Evolutionary conservation across 2,797 vertebrate species (phyloP).

Genomic region (Columba guinea): DNA sequence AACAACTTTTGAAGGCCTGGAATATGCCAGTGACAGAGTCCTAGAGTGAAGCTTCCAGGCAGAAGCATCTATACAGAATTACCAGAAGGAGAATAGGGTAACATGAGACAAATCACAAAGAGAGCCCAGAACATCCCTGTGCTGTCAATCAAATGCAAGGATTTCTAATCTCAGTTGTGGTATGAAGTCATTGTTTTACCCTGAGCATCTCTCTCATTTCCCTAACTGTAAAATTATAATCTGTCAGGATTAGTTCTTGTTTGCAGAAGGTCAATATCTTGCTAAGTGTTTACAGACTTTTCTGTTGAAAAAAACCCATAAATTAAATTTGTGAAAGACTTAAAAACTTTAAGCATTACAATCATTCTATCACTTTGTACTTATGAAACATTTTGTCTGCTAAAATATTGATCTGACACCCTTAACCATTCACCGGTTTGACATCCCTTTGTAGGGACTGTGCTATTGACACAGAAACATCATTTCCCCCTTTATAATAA

Average conservation of each 20-base stretch:
- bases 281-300: neutral
- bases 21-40: neutral
- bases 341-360: neutral
- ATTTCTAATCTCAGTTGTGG: neutral
- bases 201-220: neutral
- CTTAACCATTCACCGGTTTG: neutral
- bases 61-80: neutral
- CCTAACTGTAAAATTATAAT: neutral
- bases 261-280: neutral
- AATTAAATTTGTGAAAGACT: neutral
- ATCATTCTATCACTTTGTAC: neutral
- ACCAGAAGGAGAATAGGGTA: neutral
- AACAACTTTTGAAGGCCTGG: neutral
- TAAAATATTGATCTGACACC: neutral
- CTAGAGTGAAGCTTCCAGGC: neutral
- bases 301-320: neutral
- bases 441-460: neutral
- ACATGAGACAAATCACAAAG: neutral
- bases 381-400: neutral
- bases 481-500: conserved; percentile 35
- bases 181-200: neutral
- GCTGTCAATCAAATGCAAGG: neutral
- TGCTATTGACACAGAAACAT: conserved; percentile 26
- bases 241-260: neutral
- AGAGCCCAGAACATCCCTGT: neutral